Evolutionary conservation across 2,113 vertebrate species (phyloP).

Genomic region (Menidia beryllina): DNA sequence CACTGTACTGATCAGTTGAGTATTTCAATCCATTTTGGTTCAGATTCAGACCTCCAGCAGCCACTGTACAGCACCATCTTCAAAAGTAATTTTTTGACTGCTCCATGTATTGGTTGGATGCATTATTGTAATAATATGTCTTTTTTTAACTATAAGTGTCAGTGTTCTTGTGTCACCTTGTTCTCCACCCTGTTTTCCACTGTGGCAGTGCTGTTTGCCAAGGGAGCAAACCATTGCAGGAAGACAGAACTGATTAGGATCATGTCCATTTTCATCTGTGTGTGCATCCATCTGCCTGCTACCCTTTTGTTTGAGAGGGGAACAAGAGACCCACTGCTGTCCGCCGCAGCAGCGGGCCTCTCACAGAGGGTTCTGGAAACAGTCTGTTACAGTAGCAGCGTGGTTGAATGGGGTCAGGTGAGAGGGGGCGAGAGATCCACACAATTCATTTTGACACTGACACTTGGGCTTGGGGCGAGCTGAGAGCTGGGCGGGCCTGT

Average conservation of each 20-base stretch:
- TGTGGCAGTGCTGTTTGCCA: constrained; percentile 20
- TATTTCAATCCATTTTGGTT: constrained; percentile 31
- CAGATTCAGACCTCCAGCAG: constrained; percentile 26
- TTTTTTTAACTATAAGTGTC: constrained; percentile 8
- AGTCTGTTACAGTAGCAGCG: constrained; percentile 50
- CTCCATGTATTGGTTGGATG: constrained; percentile 9
- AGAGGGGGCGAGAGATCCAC: constrained; percentile 39
- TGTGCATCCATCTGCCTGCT: constrained; percentile 40
- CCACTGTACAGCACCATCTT: constrained; percentile 6
- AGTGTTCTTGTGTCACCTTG: background rate
- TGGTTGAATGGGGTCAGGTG: constrained; percentile 68
- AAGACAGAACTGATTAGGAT: constrained; percentile 37
- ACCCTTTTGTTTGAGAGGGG: constrained; percentile 61
- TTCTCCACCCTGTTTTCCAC: background rate
- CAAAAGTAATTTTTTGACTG: constrained; percentile 25
- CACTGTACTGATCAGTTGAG: constrained; percentile 35
- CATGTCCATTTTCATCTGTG: constrained; percentile 31
- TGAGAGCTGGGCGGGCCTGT: constrained; percentile 37
- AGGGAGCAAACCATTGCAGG: constrained; percentile 15
- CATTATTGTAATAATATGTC: constrained; percentile 21
- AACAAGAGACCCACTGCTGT: constrained; percentile 68
- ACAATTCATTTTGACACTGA: constrained; percentile 47
- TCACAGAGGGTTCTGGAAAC: constrained; percentile 72
- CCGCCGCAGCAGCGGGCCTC: constrained; percentile 61
- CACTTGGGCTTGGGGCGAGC: constrained; percentile 23